Evolutionary conservation across 2,113 vertebrate species (phyloP), one percentile per base, ranked within the genome.

Genomic region (Synodontis membranacea): DNA sequence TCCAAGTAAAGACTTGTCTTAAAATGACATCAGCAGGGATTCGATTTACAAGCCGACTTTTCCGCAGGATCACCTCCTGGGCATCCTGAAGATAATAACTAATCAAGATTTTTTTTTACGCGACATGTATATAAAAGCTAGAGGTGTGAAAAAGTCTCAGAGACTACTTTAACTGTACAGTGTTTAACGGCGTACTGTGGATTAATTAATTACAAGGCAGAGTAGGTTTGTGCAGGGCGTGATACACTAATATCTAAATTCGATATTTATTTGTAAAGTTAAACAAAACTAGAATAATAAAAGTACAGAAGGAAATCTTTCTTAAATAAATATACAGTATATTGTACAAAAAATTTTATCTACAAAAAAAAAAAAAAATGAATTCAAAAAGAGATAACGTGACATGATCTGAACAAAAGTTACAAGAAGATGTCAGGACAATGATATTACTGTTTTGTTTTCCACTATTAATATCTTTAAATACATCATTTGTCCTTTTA

Each of bases 21-120:
- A 42, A 39, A 70, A 70, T 70, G 0, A 28, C 70, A 74, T 74
- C 70, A 28, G 39, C 70, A 44, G 11, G 25, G 11, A 46, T 74
- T 74, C 42, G 28, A 42, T 44, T 9, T 74, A 46, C 23, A 11
- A 5, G 39, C 46, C 11, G 23, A 44, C 70, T 74, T 74, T 74
- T 28, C 25, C 2, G 9, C 39, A 74, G 39, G 42, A 28, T 46
- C 12, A 1, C 70, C 70, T 74, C 17, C 3, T 70, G 34, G 76
- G 75, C 28, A 84, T 21, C 56, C 72, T 80, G 34, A 31, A 56
- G 12, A 68, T 84, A 84, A 87, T 79, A 68, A 84, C 46, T 66
- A 19, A n/a, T 54, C 23, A 17, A 31, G 21, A 25, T 39, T 70
- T n/a, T n/a, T n/a, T n/a, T n/a, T 68, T 46, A 64, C 5, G 14